Evolutionary conservation across 2,888 invertebrate species (phyloP).

Genomic region (Drosophila cognata): DNA sequence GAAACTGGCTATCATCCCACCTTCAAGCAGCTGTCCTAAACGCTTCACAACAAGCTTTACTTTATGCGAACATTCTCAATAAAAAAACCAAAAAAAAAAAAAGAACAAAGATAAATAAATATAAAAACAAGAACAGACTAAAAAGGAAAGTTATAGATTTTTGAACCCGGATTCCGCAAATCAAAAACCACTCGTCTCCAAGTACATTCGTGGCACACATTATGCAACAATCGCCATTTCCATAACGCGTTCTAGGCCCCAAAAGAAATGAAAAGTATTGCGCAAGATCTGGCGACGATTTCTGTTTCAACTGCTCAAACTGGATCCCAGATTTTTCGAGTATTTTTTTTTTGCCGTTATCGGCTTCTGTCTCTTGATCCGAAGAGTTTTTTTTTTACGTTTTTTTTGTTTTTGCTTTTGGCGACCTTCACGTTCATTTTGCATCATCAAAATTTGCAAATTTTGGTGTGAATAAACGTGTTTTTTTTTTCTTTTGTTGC

Average conservation of each 20-base stretch:
- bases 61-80: slow-evolving; percentile 28
- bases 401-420: slow-evolving; percentile 11
- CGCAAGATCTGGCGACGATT: slow-evolving; percentile 44
- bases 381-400: neutral
- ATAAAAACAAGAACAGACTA: neutral
- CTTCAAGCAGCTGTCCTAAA: slow-evolving; percentile 76
- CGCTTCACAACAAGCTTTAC: neutral
- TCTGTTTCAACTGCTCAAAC: slow-evolving; percentile 25
- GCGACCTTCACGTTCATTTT: slow-evolving; percentile 65
- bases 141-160: slow-evolving; percentile 27
- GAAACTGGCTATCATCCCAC: slow-evolving; percentile 86
- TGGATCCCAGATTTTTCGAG: slow-evolving; percentile 32
- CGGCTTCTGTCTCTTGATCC: slow-evolving; percentile 25
- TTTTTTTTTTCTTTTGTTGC: slow-evolving; percentile 28
- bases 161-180: slow-evolving; percentile 19
- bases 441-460: slow-evolving; percentile 71
- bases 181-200: slow-evolving; percentile 1
- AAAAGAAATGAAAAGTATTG: slow-evolving; percentile 76
- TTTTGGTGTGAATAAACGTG: slow-evolving; percentile 38
- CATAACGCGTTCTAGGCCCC: slow-evolving; percentile 55
- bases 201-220: neutral
- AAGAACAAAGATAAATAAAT: slow-evolving; percentile 3
- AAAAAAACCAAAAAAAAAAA: slow-evolving; percentile 14
- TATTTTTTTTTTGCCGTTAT: slow-evolving; percentile 23
- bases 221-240: slow-evolving; percentile 23